phyloP scores from a whole-genome alignment of 2,797 vertebrate species.

The Eulemur coronatus region DNA sequence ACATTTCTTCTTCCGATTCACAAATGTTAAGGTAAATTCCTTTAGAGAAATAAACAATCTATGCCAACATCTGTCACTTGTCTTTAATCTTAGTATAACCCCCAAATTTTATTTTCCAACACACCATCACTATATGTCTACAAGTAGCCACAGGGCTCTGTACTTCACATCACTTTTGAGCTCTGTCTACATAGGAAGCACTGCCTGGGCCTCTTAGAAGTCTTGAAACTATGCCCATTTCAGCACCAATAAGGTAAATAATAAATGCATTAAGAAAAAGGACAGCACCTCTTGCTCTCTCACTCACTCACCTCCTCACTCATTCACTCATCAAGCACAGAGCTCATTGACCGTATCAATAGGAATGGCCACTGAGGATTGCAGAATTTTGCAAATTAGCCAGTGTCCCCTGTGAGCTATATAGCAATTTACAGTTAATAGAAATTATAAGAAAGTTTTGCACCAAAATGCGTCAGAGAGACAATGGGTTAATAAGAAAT shows the following conservation, averaged over 20 bases:
- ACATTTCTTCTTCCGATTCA: neutral
- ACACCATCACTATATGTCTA: neutral
- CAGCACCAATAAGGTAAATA: neutral
- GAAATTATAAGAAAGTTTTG: conserved; percentile 65
- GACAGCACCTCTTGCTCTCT: neutral
- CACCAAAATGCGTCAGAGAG: conserved; percentile 65
- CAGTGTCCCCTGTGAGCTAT: conserved; percentile 40
- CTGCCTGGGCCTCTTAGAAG: neutral
- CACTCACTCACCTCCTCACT: neutral
- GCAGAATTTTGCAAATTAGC: conserved; percentile 64
- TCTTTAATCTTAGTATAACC: neutral
- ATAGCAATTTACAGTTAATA: conserved; percentile 71
- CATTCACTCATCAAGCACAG: neutral
- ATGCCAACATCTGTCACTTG: neutral
- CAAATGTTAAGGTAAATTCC: neutral
- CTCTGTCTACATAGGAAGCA: neutral
- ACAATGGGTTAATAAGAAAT: conserved; percentile 72
- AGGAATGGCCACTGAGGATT: conserved; percentile 34
- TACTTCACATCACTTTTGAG: neutral
- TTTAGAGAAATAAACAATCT: neutral
- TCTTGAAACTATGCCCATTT: neutral
- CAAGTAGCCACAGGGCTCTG: neutral
- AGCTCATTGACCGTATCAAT: conserved; percentile 50
- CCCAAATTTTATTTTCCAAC: neutral
- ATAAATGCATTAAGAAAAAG: conserved; percentile 27